phyloP scores from a whole-genome alignment of 1,140 invertebrate genomes.

The Goniozus legneri region DNA sequence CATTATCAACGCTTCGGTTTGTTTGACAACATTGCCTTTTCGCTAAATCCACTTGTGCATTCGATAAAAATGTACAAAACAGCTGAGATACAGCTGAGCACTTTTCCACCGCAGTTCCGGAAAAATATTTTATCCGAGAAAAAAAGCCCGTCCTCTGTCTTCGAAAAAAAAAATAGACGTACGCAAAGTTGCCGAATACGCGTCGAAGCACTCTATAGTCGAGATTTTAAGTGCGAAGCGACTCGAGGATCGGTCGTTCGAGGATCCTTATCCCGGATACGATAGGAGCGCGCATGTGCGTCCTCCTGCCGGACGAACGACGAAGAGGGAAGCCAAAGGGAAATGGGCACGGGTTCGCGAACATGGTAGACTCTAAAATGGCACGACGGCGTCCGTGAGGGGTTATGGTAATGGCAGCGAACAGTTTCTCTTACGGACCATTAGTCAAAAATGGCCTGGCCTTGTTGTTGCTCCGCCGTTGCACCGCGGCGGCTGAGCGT shows the following conservation, averaged over 20 bases:
- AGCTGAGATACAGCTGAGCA: too few species aligned
- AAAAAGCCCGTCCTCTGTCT: too few species aligned
- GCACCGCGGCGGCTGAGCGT: background rate
- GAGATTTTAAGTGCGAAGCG: conserved; percentile 32
- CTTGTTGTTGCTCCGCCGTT: background rate
- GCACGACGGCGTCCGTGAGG: conserved; percentile 26
- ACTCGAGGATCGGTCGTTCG: conserved; percentile 28
- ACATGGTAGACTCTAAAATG: conserved; percentile 27
- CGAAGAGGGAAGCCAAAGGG: conserved; percentile 8
- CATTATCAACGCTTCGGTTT: too few species aligned
- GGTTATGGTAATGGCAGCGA: conserved; percentile 41
- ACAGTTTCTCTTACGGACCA: conserved; percentile 47
- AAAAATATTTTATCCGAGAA: too few species aligned
- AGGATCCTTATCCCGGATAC: conserved; percentile 32
- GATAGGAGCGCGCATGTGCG: too few species aligned
- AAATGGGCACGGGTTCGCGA: background rate
- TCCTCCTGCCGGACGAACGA: conserved; percentile 21
- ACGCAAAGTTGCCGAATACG: background rate
- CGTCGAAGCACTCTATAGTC: conserved; percentile 29
- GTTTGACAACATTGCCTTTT: too few species aligned
- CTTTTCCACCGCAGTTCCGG: too few species aligned
- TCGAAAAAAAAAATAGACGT: background rate
- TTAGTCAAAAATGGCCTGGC: conserved; percentile 46
- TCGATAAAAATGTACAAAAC: too few species aligned
- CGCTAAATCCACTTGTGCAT: too few species aligned